Percentiles rank a stretch among this genome's conserved stretches.
phyloP scores from a whole-genome alignment of 1,140 invertebrate species.

The Oscheius sp. region DNA sequence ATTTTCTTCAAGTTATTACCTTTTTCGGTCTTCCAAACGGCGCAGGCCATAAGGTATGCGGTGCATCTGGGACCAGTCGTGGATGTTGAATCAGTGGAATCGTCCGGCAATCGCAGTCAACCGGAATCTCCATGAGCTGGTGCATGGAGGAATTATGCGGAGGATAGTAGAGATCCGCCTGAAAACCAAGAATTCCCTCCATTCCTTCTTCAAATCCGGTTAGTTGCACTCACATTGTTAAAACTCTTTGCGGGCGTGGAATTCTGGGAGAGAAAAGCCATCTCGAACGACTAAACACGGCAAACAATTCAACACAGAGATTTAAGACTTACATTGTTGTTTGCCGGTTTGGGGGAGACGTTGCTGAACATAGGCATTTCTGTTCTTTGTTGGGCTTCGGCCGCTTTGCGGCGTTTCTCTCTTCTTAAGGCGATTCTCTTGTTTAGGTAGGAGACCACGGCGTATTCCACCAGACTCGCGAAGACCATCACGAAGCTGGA shows the following conservation, averaged over 20 bases:
- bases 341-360: constrained; percentile 9
- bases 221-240: constrained; percentile 17
- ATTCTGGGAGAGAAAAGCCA: constrained; percentile 34
- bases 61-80: constrained; percentile 34
- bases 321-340: constrained; percentile 35
- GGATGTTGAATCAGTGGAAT: constrained; percentile 42
- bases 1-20: too few species aligned
- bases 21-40: constrained; percentile 43
- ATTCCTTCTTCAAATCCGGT: too few species aligned
- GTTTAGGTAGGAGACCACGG: constrained; percentile 60
- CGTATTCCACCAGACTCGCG: constrained; percentile 61
- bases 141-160: constrained; percentile 36
- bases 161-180: constrained; percentile 32
- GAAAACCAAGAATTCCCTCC: background rate
- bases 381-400: constrained; percentile 15
- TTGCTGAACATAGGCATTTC: constrained; percentile 35
- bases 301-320: background rate
- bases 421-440: constrained; percentile 49
- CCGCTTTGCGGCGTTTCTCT: constrained; percentile 45
- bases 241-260: constrained; percentile 34
- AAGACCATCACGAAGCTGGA: constrained; percentile 62
- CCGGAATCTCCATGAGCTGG: constrained; percentile 41
- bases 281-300: constrained; percentile 35
- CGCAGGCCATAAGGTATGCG: constrained; percentile 41
- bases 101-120: constrained; percentile 39